Percentiles rank a stretch among this genome's conserved stretches.
These are phyloP conservation scores for Micromys minutus DNA, from an alignment of 2,113 vertebrate genomes.

Conservation along the genomic window DNA sequence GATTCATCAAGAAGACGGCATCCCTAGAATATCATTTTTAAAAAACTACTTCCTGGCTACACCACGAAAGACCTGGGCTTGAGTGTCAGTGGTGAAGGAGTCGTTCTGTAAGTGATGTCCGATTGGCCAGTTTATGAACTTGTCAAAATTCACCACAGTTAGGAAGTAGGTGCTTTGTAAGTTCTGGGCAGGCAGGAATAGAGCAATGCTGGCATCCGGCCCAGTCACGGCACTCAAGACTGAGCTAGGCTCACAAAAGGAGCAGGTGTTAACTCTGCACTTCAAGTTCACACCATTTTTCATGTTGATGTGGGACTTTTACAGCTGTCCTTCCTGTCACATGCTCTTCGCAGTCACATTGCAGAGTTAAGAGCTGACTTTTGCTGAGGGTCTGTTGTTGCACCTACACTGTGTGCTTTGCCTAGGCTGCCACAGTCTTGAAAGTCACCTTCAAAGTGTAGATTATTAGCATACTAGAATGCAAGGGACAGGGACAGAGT, in stretches of 20 bases:
- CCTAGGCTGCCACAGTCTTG: neutral
- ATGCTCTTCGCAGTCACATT: neutral
- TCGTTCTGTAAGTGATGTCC: conserved; percentile 1
- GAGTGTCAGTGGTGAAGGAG: conserved; percentile 11
- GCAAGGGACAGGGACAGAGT: neutral
- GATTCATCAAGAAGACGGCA: neutral
- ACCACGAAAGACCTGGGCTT: neutral
- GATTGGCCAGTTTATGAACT: conserved; percentile 7
- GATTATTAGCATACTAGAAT: neutral
- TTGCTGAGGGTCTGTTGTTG: neutral
- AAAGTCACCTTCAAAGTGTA: neutral
- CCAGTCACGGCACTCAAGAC: neutral
- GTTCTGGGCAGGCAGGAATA: neutral
- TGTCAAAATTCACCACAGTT: conserved; percentile 23
- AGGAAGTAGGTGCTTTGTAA: neutral
- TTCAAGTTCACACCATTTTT: neutral
- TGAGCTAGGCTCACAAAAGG: neutral
- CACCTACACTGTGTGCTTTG: neutral
- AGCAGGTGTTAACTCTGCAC: neutral
- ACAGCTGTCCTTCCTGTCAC: neutral
- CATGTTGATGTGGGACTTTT: neutral
- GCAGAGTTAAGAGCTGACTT: neutral
- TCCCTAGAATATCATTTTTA: neutral
- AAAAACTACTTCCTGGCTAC: conserved; percentile 26
- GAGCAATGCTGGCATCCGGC: neutral